Conservation (phyloP, 2,113 vertebrate genomes). For the Otolemur garnettii region DNA sequence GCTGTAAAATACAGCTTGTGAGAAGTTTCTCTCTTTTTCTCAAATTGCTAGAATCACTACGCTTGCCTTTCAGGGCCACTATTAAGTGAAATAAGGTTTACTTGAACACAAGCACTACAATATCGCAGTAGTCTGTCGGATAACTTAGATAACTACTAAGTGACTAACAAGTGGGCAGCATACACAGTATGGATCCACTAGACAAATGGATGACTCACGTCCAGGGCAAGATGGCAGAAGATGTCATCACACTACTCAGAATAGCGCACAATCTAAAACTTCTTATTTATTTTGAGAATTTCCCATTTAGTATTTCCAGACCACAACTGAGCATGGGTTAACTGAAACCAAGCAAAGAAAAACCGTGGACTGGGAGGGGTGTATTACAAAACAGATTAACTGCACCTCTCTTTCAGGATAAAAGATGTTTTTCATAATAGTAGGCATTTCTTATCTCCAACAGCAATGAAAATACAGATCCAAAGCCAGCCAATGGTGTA, state of each 20-base stretch:
- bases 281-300: background rate
- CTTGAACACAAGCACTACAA: background rate
- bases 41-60: background rate
- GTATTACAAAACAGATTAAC: background rate
- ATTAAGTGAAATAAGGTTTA: background rate
- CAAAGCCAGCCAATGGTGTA: background rate
- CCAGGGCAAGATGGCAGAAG: background rate
- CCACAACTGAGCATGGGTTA: background rate
- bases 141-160: background rate
- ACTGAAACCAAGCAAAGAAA: background rate
- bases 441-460: slow-evolving; percentile 38
- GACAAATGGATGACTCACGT: background rate
- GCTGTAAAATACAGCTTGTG: no score
- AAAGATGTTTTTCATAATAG: slow-evolving; percentile 37
- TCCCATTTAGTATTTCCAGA: background rate
- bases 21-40: no score
- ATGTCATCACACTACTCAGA: background rate
- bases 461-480: background rate
- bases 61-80: background rate
- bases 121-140: background rate
- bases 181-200: background rate
- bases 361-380: background rate
- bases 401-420: background rate
- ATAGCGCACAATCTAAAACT: background rate
- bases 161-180: background rate